These are phyloP conservation scores for Xanthia icteritia DNA, from an alignment of 2,888 invertebrate genomes.

Conservation along the genomic window DNA sequence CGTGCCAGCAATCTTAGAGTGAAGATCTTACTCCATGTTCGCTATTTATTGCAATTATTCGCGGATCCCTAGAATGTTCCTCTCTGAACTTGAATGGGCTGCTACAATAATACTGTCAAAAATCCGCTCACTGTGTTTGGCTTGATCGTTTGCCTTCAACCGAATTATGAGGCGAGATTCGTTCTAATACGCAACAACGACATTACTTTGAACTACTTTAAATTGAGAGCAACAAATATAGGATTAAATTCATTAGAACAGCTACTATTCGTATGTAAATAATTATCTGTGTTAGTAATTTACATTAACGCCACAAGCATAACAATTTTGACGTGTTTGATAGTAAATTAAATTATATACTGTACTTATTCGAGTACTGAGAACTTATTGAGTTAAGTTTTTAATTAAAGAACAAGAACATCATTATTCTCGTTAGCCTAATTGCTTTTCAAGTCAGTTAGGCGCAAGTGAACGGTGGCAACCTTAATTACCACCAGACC, in stretches of 20 bases:
- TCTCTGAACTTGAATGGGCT: slow-evolving; percentile 70
- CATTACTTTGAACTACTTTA: slow-evolving; percentile 46
- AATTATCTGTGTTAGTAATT: slow-evolving; percentile 51
- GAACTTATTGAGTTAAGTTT: slow-evolving; percentile 32
- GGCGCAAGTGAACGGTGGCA: slow-evolving; percentile 32
- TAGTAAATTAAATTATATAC: slow-evolving; percentile 42
- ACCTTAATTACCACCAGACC: slow-evolving; percentile 34
- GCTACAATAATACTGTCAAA: slow-evolving; percentile 63
- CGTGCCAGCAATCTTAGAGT: slow-evolving; percentile 74
- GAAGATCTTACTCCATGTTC: slow-evolving; percentile 71
- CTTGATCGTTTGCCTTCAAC: slow-evolving; percentile 48
- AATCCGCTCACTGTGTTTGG: slow-evolving; percentile 34
- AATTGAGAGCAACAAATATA: slow-evolving; percentile 52
- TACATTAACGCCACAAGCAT: slow-evolving; percentile 39
- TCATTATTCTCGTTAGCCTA: slow-evolving; percentile 51
- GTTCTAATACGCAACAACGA: slow-evolving; percentile 42
- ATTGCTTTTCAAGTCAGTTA: slow-evolving; percentile 48
- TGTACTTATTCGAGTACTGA: slow-evolving; percentile 16
- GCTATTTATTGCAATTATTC: slow-evolving; percentile 82
- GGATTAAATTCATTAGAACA: slow-evolving; percentile 54
- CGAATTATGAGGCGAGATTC: slow-evolving; percentile 49
- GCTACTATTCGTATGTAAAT: slow-evolving; percentile 47
- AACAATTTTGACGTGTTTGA: slow-evolving; percentile 50
- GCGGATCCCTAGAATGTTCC: slow-evolving; percentile 72
- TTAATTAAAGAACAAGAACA: slow-evolving; percentile 40